Percentiles rank a stretch among this genome's conserved stretches.
Evolutionary conservation across 2,888 invertebrate species (phyloP).

Genomic region (Tromatobia lineatoria): DNA sequence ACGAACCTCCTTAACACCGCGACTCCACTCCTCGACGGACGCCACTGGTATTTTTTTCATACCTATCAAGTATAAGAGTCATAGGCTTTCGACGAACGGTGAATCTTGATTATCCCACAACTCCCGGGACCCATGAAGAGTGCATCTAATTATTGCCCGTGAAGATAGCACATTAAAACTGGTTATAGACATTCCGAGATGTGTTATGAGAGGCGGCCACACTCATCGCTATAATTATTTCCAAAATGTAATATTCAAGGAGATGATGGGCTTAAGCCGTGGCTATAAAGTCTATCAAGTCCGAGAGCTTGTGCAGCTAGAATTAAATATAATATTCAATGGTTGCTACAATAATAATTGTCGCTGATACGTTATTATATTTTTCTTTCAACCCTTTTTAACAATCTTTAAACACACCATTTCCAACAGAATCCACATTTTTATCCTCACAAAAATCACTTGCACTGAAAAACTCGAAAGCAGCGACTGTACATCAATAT

Average conservation of each 20-base stretch:
- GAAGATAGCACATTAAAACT: constrained; percentile 64
- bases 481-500: background rate
- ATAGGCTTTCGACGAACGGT: constrained; percentile 67
- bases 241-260: constrained; percentile 30
- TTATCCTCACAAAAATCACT: too few species aligned
- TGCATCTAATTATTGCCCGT: constrained; percentile 70
- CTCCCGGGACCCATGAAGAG: constrained; percentile 43
- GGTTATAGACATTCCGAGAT: constrained; percentile 40
- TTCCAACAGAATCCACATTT: too few species aligned
- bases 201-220: background rate
- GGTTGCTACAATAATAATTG: background rate
- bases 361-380: background rate
- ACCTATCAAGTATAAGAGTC: constrained; percentile 28
- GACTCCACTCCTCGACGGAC: constrained; percentile 7
- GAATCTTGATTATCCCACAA: constrained; percentile 72
- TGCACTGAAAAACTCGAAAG: too few species aligned
- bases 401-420: background rate
- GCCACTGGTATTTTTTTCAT: background rate
- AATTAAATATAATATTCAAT: constrained; percentile 34
- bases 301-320: constrained; percentile 5
- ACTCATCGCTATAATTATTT: constrained; percentile 43
- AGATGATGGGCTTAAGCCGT: constrained; percentile 23
- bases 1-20: constrained; percentile 46
- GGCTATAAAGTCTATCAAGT: too few species aligned
- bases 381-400: background rate